These are phyloP conservation scores for Symphodus melops DNA, from an alignment of 2,113 vertebrate species.

Conservation along the genomic window DNA sequence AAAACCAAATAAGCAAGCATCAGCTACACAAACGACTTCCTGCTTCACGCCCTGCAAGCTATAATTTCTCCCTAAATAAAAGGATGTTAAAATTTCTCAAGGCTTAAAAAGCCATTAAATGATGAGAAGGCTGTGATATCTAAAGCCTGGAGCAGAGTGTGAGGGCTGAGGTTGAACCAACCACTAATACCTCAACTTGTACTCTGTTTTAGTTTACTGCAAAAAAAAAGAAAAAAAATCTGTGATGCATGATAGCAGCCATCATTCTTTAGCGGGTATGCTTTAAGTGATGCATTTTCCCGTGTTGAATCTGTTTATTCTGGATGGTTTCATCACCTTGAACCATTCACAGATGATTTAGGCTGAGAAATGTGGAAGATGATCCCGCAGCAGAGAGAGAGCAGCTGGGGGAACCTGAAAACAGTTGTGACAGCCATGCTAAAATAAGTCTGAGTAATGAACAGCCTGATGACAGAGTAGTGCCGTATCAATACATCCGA, in stretches of 20 bases:
- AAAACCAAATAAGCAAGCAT: constrained; percentile 64
- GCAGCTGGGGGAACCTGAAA: constrained; percentile 66
- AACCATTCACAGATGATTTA: constrained; percentile 61
- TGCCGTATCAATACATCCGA: constrained; percentile 53
- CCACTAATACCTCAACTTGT: background rate
- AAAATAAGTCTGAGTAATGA: constrained; percentile 68
- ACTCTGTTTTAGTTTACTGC: constrained; percentile 4
- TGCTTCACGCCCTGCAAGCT: constrained; percentile 61
- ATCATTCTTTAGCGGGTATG: background rate
- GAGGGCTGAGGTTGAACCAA: constrained; percentile 11
- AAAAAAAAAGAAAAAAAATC: background rate
- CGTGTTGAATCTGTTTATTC: constrained; percentile 45
- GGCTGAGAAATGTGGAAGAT: constrained; percentile 65
- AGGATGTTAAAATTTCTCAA: constrained; percentile 41
- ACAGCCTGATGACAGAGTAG: constrained; percentile 71
- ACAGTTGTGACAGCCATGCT: constrained; percentile 71
- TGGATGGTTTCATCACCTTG: constrained; percentile 75
- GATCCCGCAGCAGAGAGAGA: constrained; percentile 50
- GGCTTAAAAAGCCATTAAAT: constrained; percentile 44
- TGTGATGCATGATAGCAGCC: background rate
- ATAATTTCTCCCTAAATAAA: constrained; percentile 67
- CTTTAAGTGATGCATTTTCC: constrained; percentile 26
- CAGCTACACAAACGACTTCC: constrained; percentile 66
- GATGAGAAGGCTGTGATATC: constrained; percentile 47
- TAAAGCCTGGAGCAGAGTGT: constrained; percentile 43